Evolutionary conservation across 2,888 invertebrate genomes (phyloP), one percentile per base, ranked within the genome.

Genomic region (Macaria liturata): DNA sequence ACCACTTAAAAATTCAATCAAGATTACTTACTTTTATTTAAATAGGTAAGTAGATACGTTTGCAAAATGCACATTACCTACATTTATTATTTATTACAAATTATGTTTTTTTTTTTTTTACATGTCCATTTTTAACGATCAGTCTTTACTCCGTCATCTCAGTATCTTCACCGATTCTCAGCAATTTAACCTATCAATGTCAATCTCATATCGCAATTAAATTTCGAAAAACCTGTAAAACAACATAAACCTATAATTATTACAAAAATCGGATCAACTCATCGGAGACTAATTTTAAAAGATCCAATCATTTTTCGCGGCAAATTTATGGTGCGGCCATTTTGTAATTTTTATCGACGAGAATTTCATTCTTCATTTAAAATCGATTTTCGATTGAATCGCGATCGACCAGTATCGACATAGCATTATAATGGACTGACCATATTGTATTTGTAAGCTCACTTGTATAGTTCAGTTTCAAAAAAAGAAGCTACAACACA

Each of bases 291-390:
- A 50, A 60, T 65, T 64, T 48, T 20, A 43, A 46, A 46, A 58
- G 62, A 62, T 62, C 61, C 61, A 59, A 61, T 61, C 59, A 47
- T 54, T 57, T 45, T 46, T 44, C 42, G 39, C 54, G 32, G 46
- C 47, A 44, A 50, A 59, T 49, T 49, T 46, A 46, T 48, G 4
- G 4, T 43, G 7, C 6, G 5, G 37, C 45, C 37, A 39, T 45
- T n/a, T 44, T 9, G n/a, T 51, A 51, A 45, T 45, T 51, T 51
- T 37, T 42, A 42, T n/a, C 51, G 51, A 46, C 49, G 52, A 46
- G 42, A 49, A 55, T 55, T 54, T 48, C 30, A 42, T 43, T 46
- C 46, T 53, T n/a, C 2, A 42, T 8, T 42, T 42, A 4, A 39
- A 45, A 51, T 51, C 49, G 48, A 53, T 53, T 52, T 43, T 48